Evolutionary conservation across 2,797 vertebrate species (phyloP), one percentile per base, ranked within the genome.

Genomic region (Balearica regulorum): DNA sequence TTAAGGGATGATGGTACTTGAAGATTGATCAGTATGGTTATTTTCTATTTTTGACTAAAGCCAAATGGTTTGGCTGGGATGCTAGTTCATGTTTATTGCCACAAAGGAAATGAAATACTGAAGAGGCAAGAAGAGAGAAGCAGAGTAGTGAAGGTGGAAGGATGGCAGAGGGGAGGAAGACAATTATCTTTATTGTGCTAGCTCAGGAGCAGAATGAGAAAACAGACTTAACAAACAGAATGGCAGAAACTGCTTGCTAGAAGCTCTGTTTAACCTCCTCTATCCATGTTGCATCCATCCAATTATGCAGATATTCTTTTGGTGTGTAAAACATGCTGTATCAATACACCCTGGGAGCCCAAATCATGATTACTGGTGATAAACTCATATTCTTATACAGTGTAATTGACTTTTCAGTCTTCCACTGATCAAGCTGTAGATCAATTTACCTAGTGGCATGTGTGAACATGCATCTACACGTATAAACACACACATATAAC

Each of bases 361-460:
- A 49, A 83, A 46, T 53, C 1, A 0, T 43, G 11, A 71, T 61
- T 61, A 44, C 8, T 68, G 46, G 6, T 33, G 43, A 81, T 31
- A 65, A 80, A 88, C 16, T 80, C 6, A 5, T 43, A 33, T 72
- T 57, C 18, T 81, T n/a, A 60, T 13, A 13, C 46, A 69, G 24
- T n/a, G 11, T 7, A 83, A 68, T 1, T 64, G 66, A 81, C 4
- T 41, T 72, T 66, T 83, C 39, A 35, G 16, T 70, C 20, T 21
- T 51, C 5, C 14, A 19, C 3, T 75, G n/a, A 71, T 7, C 81
- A 66, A 83, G 17, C 28, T 81, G 19, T 16, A 60, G 44, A n/a
- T 68, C 17, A 41, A 10, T 61, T 71, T 72, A 46, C 20, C 29
- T 31, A 37, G 26, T 1, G 8, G 37, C 8, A 11, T 0, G 0